phyloP scores from a whole-genome alignment of 1,140 invertebrate species.

The Acyrthosiphon pisum region DNA sequence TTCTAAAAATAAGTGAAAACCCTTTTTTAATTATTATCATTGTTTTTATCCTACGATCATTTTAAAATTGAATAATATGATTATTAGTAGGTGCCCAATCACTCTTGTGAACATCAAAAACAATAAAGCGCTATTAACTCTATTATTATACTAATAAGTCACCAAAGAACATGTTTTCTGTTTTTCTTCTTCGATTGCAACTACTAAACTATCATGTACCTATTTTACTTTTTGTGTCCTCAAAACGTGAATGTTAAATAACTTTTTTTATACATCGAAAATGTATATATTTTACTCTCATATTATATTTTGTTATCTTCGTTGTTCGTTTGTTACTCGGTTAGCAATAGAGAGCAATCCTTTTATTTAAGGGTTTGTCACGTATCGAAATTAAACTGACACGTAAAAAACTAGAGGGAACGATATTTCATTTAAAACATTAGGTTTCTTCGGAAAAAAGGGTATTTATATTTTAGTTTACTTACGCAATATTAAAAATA shows the following conservation, averaged over 20 bases:
- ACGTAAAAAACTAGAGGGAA: not conserved
- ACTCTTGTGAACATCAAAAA: no score
- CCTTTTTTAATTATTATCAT: not conserved
- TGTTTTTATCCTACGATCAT: not conserved
- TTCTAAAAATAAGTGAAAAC: not conserved
- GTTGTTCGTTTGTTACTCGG: not conserved
- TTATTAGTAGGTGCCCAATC: no score
- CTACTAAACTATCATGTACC: not conserved
- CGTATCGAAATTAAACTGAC: constrained; percentile 13
- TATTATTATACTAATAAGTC: not conserved
- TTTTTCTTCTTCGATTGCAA: not conserved
- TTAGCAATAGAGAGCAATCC: not conserved
- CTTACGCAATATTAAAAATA: not conserved
- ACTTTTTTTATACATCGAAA: not conserved
- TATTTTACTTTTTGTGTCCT: not conserved
- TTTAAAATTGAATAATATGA: not conserved
- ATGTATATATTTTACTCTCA: not conserved
- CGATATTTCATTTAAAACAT: not conserved
- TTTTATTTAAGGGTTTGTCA: constrained; percentile 22
- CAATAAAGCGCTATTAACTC: not conserved
- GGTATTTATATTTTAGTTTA: not conserved
- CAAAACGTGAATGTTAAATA: not conserved
- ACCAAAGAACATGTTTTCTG: not conserved
- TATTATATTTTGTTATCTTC: not conserved
- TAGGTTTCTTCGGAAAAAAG: not conserved